phyloP scores from a whole-genome alignment of 2,888 invertebrate genomes.

The Mythimna ferrago region DNA sequence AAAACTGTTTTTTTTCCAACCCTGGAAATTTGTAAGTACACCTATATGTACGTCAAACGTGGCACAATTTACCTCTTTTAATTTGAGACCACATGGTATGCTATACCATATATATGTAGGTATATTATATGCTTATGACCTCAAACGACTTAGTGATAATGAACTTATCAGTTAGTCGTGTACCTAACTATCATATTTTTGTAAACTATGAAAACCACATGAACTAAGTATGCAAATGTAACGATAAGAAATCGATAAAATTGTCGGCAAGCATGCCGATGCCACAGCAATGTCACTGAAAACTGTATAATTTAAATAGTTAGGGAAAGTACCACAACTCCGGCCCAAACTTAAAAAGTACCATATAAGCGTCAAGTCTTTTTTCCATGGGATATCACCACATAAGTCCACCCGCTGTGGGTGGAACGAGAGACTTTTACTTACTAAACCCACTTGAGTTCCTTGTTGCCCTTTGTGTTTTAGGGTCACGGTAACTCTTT shows the following conservation, averaged over 20 bases:
- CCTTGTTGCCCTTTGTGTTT: too few species aligned
- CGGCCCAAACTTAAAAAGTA: too few species aligned
- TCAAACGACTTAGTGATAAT: not conserved
- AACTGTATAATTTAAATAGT: too few species aligned
- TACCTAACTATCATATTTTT: not conserved
- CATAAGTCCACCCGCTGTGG: too few species aligned
- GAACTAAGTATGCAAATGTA: not conserved
- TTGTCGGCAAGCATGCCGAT: not conserved
- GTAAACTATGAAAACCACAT: not conserved
- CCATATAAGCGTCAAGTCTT: too few species aligned
- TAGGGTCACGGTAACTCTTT: too few species aligned
- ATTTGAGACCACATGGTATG: not conserved
- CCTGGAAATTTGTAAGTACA: too few species aligned
- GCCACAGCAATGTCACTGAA: not conserved
- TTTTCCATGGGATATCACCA: too few species aligned
- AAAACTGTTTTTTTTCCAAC: too few species aligned
- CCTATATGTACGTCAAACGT: not conserved
- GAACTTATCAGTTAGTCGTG: not conserved
- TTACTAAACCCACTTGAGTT: too few species aligned
- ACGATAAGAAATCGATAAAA: constrained; percentile 45
- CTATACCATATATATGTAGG: not conserved
- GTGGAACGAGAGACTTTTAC: not conserved
- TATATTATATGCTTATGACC: not conserved
- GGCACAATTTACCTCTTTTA: not conserved
- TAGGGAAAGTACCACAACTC: not conserved